phyloP scores from a whole-genome alignment of 2,113 vertebrate genomes.

The Hippocampus comes region DNA sequence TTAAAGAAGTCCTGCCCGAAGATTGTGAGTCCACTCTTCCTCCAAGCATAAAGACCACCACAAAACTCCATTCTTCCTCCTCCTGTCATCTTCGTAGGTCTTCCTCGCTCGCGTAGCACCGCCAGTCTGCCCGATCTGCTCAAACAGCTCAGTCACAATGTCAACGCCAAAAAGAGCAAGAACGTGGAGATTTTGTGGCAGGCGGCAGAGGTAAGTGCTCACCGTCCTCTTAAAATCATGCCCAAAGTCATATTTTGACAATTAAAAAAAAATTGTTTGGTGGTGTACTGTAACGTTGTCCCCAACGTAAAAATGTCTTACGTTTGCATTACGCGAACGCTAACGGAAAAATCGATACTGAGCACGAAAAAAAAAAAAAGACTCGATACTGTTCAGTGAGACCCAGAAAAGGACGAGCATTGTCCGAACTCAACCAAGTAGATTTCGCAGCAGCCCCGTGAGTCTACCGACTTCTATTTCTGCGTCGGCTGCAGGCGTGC shows the following conservation, averaged over 20 bases:
- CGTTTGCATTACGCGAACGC: too few species aligned
- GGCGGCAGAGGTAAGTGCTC: conserved; percentile 87
- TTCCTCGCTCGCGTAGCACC: conserved; percentile 90
- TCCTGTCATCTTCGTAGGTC: conserved; percentile 69
- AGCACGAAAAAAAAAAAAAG: too few species aligned
- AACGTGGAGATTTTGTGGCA: conserved; percentile 99
- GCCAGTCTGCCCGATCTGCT: conserved; percentile 89
- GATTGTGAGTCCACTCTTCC: conserved; percentile 82
- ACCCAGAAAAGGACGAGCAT: too few species aligned
- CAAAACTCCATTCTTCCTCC: neutral
- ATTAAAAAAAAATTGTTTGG: too few species aligned
- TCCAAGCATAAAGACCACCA: neutral
- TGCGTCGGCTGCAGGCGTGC: conserved; percentile 75
- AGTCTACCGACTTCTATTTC: neutral
- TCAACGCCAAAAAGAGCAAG: conserved; percentile 92
- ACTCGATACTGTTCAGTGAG: too few species aligned
- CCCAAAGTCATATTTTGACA: too few species aligned
- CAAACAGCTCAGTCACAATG: conserved; percentile 86
- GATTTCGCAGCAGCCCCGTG: too few species aligned
- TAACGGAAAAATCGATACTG: too few species aligned
- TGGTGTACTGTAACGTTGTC: too few species aligned
- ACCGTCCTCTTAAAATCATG: too few species aligned
- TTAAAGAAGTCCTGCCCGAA: conserved; percentile 96
- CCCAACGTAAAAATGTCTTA: neutral
- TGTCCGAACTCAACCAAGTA: too few species aligned